A percentile compares a stretch with the other conserved stretches of the same genome.
phyloP scores from a whole-genome alignment of 2,113 vertebrate species.

The Enhydra lutris region DNA sequence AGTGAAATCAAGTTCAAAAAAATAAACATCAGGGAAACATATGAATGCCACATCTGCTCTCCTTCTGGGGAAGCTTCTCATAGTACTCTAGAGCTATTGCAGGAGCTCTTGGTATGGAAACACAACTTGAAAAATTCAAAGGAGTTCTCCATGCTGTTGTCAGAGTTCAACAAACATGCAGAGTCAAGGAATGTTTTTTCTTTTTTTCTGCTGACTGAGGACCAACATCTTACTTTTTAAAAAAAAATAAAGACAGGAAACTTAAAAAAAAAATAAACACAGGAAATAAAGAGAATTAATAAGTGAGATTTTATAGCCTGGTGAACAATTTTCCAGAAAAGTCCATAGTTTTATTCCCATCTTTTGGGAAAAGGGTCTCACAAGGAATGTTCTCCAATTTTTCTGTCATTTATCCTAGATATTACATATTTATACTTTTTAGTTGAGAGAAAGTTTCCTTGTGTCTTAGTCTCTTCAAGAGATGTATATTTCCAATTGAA shows the following conservation, averaged over 20 bases:
- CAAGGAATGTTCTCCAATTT: neutral
- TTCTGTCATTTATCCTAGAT: neutral
- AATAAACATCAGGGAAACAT: constrained; percentile 18
- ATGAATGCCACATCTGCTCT: constrained; percentile 23
- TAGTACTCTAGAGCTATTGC: neutral
- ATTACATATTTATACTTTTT: neutral
- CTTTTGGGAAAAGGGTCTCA: neutral
- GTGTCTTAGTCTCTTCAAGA: neutral
- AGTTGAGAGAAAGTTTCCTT: neutral
- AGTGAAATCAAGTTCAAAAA: constrained; percentile 34
- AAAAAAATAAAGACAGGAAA: neutral
- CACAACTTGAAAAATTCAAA: constrained; percentile 44
- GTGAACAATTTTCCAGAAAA: constrained; percentile 33
- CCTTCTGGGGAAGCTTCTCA: constrained; percentile 24
- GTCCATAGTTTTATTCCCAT: neutral
- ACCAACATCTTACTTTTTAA: neutral
- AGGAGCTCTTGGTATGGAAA: neutral
- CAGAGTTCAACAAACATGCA: neutral
- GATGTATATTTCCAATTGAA: neutral
- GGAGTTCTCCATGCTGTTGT: neutral
- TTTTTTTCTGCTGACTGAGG: neutral
- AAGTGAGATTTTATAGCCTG: constrained; percentile 14
- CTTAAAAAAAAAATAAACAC: constrained; percentile 54
- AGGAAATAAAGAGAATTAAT: constrained; percentile 40
- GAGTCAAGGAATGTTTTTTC: neutral